These are phyloP conservation scores for Rhinolophus ferrumequinum DNA, from an alignment of 2,113 vertebrate species.

Conservation along the genomic window DNA sequence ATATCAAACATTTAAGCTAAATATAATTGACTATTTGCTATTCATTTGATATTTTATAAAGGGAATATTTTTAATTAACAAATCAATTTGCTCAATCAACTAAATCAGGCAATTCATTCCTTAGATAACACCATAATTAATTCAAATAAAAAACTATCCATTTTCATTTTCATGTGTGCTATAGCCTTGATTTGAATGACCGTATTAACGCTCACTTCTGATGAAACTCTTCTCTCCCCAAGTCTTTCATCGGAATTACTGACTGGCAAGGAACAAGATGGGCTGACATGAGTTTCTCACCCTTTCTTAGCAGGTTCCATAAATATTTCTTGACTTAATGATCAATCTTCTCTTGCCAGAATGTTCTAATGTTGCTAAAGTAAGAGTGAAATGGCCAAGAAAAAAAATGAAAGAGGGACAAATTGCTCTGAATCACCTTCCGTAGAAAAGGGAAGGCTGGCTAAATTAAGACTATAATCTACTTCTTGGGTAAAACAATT, in stretches of 20 bases:
- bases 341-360: slow-evolving; percentile 4
- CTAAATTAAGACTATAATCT: slow-evolving; percentile 35
- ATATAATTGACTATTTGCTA: slow-evolving; percentile 7
- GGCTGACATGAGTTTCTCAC: neutral
- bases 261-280: slow-evolving; percentile 23
- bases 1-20: slow-evolving; percentile 51
- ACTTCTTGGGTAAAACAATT: neutral
- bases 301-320: neutral
- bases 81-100: slow-evolving; percentile 57
- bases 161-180: neutral
- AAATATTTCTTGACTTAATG: slow-evolving; percentile 54
- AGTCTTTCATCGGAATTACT: slow-evolving; percentile 4
- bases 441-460: neutral
- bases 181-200: neutral
- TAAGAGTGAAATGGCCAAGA: neutral
- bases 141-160: slow-evolving; percentile 8
- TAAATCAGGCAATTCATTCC: slow-evolving; percentile 31
- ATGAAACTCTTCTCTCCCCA: neutral
- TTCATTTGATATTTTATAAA: neutral
- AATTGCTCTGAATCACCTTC: neutral
- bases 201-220: neutral
- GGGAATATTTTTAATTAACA: slow-evolving; percentile 46
- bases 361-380: slow-evolving; percentile 21
- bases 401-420: neutral
- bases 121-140: slow-evolving; percentile 51